phyloP scores from a whole-genome alignment of 2,888 invertebrate genomes.

The Amphipoea lucens region DNA sequence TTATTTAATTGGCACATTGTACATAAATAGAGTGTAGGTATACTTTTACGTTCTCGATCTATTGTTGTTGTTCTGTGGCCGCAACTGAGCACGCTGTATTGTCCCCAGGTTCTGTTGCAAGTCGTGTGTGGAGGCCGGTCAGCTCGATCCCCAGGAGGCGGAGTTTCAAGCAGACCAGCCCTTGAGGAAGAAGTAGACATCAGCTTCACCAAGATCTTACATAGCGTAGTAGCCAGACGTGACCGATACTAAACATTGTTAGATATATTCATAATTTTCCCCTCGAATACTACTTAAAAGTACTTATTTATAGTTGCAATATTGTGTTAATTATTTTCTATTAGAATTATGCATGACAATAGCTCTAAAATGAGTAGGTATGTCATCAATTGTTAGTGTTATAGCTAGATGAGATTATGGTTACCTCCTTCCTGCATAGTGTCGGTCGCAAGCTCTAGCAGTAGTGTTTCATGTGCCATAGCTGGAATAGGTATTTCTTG shows the following conservation, averaged over 20 bases:
- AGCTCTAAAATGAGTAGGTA: not conserved
- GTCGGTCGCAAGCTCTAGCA: constrained; percentile 58
- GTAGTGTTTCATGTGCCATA: constrained; percentile 70
- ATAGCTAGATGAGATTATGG: constrained; percentile 19
- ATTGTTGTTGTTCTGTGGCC: not conserved
- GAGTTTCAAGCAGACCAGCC: constrained; percentile 78
- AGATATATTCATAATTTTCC: not conserved
- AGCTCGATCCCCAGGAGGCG: constrained; percentile 86
- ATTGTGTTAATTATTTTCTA: constrained; percentile 29
- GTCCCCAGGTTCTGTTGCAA: constrained; percentile 95
- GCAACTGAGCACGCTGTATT: not conserved
- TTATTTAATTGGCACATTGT: constrained; percentile 11
- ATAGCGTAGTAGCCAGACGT: constrained; percentile 46
- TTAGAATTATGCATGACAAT: constrained; percentile 1
- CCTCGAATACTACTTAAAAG: constrained; percentile 33
- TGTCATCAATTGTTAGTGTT: constrained; percentile 27
- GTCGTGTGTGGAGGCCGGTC: constrained; percentile 97
- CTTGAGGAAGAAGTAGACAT: constrained; percentile 70
- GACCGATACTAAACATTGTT: constrained; percentile 44
- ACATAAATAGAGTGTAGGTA: not conserved
- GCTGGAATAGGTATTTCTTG: constrained; percentile 46
- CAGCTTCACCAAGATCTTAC: constrained; percentile 44
- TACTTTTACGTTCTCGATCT: not conserved
- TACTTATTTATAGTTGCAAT: constrained; percentile 25
- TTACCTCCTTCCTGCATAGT: constrained; percentile 17